Conservation (phyloP, 2,797 vertebrate species). For the Melanotaenia parkinsoni region DNA sequence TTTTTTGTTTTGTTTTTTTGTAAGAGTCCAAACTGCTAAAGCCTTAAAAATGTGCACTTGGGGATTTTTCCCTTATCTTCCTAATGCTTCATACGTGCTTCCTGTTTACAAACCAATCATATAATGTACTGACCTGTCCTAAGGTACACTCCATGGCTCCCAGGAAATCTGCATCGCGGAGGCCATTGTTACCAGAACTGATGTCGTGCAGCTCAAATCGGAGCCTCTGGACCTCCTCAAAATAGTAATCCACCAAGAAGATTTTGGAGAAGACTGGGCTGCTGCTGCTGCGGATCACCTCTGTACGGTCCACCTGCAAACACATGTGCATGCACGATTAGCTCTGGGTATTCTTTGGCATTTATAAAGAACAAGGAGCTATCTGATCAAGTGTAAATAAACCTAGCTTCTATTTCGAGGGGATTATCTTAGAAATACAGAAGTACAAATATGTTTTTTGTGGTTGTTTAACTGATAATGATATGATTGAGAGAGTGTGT, state of each 20-base stretch:
- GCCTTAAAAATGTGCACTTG: neutral
- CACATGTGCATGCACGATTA: neutral
- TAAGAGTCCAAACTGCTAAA: neutral
- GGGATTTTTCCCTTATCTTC: neutral
- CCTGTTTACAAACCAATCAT: neutral
- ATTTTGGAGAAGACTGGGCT: constrained; percentile 95
- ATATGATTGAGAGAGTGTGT: no score
- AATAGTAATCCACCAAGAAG: constrained; percentile 97
- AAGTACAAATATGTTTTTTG: neutral
- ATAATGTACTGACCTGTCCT: constrained; percentile 86
- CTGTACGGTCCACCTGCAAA: constrained; percentile 94
- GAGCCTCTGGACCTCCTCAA: constrained; percentile 96
- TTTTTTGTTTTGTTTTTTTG: neutral
- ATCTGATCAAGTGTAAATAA: neutral
- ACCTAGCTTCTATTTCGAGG: neutral
- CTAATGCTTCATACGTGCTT: neutral
- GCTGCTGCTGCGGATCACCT: constrained; percentile 97
- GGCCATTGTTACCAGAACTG: constrained; percentile 95
- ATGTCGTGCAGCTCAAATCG: constrained; percentile 97
- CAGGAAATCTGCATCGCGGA: constrained; percentile 96
- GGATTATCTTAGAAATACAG: neutral
- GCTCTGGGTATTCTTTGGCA: neutral
- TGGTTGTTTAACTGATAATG: no score
- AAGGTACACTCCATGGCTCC: constrained; percentile 97
- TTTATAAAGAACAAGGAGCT: neutral